A percentile compares a stretch with the other conserved stretches of the same genome.
Evolutionary conservation across 2,888 invertebrate species (phyloP).

Genomic region (Pantelozetes paolii): DNA sequence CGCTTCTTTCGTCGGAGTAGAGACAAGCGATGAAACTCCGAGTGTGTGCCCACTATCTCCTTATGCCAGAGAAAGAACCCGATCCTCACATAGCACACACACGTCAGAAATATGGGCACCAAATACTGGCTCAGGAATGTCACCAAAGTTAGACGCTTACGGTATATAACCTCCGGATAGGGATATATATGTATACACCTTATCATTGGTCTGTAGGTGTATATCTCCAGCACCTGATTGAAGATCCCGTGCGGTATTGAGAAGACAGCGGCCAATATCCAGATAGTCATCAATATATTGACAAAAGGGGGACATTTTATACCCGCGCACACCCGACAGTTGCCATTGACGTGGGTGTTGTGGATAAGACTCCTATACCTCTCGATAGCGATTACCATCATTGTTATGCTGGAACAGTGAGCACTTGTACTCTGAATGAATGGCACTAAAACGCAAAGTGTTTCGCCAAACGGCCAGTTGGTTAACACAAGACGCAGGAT

Average conservation of each 20-base stretch:
- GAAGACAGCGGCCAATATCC: conserved; percentile 14
- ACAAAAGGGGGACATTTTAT: neutral
- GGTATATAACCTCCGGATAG: neutral
- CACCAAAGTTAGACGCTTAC: conserved; percentile 16
- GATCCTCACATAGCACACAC: conserved; percentile 53
- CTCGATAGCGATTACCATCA: conserved; percentile 41
- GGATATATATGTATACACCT: conserved; percentile 37
- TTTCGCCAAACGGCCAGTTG: conserved; percentile 56
- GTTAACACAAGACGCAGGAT: conserved; percentile 53
- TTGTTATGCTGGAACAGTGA: conserved; percentile 34
- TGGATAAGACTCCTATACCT: conserved; percentile 8
- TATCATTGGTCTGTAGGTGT: conserved; percentile 39
- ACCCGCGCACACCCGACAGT: neutral
- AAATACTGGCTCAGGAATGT: conserved; percentile 54
- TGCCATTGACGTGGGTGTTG: conserved; percentile 12
- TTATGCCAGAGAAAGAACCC: conserved; percentile 51
- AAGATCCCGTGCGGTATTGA: conserved; percentile 39
- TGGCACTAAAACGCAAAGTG: conserved; percentile 54
- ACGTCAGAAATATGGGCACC: conserved; percentile 52
- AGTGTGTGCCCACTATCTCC: conserved; percentile 53
- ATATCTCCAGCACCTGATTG: conserved; percentile 39
- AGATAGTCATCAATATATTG: neutral
- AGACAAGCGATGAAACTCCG: conserved; percentile 51
- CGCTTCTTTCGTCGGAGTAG: conserved; percentile 17
- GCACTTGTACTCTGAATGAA: conserved; percentile 50